A percentile compares a stretch with the other conserved stretches of the same genome.
Evolutionary conservation across 2,113 vertebrate species (phyloP).

Genomic region (Microcebus tavaratra): DNA sequence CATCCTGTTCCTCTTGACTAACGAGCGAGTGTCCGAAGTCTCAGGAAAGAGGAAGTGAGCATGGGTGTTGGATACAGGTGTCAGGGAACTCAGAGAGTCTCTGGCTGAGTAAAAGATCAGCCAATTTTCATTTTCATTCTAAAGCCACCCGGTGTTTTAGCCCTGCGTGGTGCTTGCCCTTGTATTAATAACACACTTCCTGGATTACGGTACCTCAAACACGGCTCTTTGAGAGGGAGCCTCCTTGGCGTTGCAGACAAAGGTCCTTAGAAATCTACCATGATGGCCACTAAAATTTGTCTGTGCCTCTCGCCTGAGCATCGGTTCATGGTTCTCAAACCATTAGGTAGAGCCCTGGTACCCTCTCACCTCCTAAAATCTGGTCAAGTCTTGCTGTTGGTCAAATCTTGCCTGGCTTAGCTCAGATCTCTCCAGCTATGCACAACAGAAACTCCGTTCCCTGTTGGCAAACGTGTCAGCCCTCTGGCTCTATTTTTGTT

Average conservation of each 20-base stretch:
- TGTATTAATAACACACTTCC: fast-evolving
- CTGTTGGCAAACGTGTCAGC: not conserved
- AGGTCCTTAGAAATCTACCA: not conserved
- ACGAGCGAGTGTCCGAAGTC: not conserved
- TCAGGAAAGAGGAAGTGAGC: not conserved
- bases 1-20: not conserved
- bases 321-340: not conserved
- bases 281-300: not conserved
- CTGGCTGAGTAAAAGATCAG: not conserved
- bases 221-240: not conserved
- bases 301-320: no score
- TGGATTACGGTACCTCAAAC: no score
- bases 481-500: fast-evolving
- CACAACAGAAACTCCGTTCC: fast-evolving
- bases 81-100: not conserved
- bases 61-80: fast-evolving
- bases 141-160: fast-evolving
- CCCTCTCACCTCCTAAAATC: fast-evolving
- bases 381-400: no score
- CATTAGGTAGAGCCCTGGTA: not conserved
- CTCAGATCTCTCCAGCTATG: not conserved
- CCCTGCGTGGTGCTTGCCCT: no score
- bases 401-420: not conserved
- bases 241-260: fast-evolving
- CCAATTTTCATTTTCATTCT: not conserved